Base-by-base conservation (phyloP, 2,888 invertebrate species). In the Watsonalla cultraria region DNA sequence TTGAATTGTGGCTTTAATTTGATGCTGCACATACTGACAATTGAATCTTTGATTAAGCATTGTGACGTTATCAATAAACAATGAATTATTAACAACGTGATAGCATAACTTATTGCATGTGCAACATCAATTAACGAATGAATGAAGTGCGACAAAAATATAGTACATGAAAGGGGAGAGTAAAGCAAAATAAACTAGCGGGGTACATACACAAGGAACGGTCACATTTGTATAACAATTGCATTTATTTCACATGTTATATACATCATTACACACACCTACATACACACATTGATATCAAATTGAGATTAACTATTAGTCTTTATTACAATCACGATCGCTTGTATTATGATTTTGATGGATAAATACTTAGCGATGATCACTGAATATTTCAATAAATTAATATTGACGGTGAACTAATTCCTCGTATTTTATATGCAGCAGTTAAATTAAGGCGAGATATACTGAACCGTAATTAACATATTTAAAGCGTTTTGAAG, bases 141-240 rank as follows among this genome's bases (percentile, higher is more conserved):
- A 54, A 49, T 52, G 51, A 47, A 47, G 52, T 57, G 57, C 35
- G 11, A 48, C 49, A 50, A 53, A 50, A 52, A 13, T 50, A 58
- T 42, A 53, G 51, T 53, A 60, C 49, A 56, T 54, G 53, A 57
- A 54, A 45, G 51, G 57, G 51, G 24, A 56, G 51, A 56, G 52
- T 42, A 39, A 56, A 63, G 61, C 63, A 60, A 61, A 61, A 51
- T 50, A 61, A 56, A 57, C 42, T 63, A 65, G 65, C 63, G 37
- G 39, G 53, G 13, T 51, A 59, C 52, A 56, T 55, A 49, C 54
- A 59, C 57, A 59, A 58, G 52, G 34, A 63, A 62, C 53, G 53
- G 61, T 54, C 54, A 52, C 51, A 35, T 54, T 39, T 54, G 53
- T 49, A 47, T 52, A 65, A 54, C 14, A 34, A 37, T 62, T 62